These are phyloP conservation scores for Gallinago jamesoni DNA, from an alignment of 2,113 vertebrate species.

Conservation along the genomic window DNA sequence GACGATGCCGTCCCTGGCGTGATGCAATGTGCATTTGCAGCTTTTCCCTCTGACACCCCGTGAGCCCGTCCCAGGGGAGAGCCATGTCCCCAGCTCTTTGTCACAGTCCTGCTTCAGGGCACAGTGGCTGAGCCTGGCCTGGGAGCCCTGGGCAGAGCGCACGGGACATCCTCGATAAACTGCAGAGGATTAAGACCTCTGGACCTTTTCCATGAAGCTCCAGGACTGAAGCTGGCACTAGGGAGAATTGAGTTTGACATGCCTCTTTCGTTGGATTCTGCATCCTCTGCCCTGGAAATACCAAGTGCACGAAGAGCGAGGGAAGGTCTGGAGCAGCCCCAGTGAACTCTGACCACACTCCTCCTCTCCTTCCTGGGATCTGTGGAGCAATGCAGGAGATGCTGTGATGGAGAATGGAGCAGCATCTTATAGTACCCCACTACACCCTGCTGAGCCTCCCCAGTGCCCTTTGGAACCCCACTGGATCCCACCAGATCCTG, in stretches of 20 bases:
- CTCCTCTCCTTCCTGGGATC: not conserved
- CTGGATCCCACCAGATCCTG: not conserved
- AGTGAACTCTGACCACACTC: rapidly evolving
- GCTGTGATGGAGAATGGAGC: rapidly evolving
- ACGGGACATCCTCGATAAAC: not conserved
- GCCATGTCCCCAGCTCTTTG: rapidly evolving
- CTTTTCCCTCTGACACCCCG: not conserved
- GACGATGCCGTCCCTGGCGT: rapidly evolving
- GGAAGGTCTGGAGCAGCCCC: not conserved
- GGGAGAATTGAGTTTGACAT: conserved; percentile 45
- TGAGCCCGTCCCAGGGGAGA: rapidly evolving
- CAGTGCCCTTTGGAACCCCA: not conserved
- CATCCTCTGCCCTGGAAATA: not conserved
- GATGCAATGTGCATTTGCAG: not conserved
- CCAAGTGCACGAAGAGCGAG: rapidly evolving
- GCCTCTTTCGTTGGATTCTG: conserved; percentile 8
- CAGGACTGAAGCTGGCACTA: not conserved
- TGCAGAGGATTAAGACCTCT: conserved; percentile 29
- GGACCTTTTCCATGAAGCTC: conserved; percentile 25
- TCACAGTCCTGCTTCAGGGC: not conserved
- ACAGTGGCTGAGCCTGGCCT: not conserved
- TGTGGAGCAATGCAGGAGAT: not conserved
- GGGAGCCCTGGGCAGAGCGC: not conserved
- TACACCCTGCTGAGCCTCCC: not conserved
- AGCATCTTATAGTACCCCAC: not conserved